Base-by-base conservation (phyloP, 2,888 invertebrate species). In the Stratiomys singularior region DNA sequence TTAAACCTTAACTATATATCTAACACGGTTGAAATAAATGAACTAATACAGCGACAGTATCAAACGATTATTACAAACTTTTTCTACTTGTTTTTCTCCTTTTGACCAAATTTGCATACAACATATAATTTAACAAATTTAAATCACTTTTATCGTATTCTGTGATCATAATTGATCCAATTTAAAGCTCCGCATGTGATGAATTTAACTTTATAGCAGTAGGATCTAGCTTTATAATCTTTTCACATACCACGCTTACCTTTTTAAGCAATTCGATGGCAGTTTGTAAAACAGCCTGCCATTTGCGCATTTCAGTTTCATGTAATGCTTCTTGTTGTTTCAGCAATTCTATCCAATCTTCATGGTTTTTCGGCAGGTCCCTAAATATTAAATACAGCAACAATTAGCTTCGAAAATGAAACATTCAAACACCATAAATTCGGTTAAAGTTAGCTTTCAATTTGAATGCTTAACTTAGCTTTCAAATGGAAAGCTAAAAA, bases 261-360 rank as follows among this genome's bases (percentile, higher is more conserved):
- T 94, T 93, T 87, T 91, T 90, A 81, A 95, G 89, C 81, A 94
- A 90, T 81, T 90, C 88, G 80, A 93, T 91, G 77, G 94, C 92
- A 80, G 91, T 89, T 85, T 92, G 91, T 77, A 95, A 89, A 81
- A 94, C 92, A 83, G 89, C 89, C 82, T 94, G 91, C 96, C 96
- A 97, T 83, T 93, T 93, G 80, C 91, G 91, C 86, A 96, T 90
- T 89, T 96, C 95, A 37, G 92, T 90, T 79, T 93, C 91, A 87
- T 96, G 96, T 64, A 95, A 89, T 77, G 90, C 89, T 86, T 95
- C 92, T 88, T 96, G 96, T 81, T 93, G 92, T 84, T 93, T 93
- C 82, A 96, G 87, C 80, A 95, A 87, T 81, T 91, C 89, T 78
- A 94, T 89, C 96, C 96, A 96, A 85, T 95, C 94, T 83, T 95